A percentile compares a stretch with the other conserved stretches of the same genome.
phyloP scores from a whole-genome alignment of 2,888 invertebrate genomes.

The Agrilus mali region DNA sequence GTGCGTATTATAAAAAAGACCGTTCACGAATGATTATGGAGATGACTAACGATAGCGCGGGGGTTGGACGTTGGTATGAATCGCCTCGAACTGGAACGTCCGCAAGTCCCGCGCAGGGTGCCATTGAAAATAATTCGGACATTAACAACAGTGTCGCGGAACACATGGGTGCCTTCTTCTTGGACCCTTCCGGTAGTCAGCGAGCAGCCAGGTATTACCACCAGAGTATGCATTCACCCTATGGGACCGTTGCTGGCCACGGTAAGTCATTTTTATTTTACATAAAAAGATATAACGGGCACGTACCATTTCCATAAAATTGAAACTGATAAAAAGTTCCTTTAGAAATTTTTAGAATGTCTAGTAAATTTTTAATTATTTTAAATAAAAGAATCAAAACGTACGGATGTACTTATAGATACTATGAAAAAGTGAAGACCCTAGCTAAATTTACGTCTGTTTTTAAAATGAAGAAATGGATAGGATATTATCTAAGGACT shows the following conservation, averaged over 20 bases:
- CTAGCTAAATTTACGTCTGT: too few relatives aligned
- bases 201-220: slow-evolving; percentile 35
- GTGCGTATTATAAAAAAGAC: slow-evolving; percentile 8
- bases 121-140: slow-evolving; percentile 24
- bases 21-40: slow-evolving; percentile 33
- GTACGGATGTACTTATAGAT: too few relatives aligned
- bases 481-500: too few relatives aligned
- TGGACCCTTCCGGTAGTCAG: slow-evolving; percentile 33
- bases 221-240: slow-evolving; percentile 37
- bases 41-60: slow-evolving; percentile 35
- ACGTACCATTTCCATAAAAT: too few relatives aligned
- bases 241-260: slow-evolving; percentile 33
- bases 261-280: slow-evolving; percentile 25
- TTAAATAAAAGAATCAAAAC: too few relatives aligned
- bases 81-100: slow-evolving; percentile 32
- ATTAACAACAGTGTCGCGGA: slow-evolving; percentile 34
- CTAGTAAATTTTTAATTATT: too few relatives aligned
- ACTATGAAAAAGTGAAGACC: too few relatives aligned
- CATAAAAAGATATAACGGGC: not conserved
- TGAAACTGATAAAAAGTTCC: too few relatives aligned
- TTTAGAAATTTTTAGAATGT: too few relatives aligned
- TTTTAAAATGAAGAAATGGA: too few relatives aligned
- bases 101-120: slow-evolving; percentile 30
- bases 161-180: slow-evolving; percentile 36
- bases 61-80: slow-evolving; percentile 37